phyloP scores from a whole-genome alignment of 1,140 invertebrate genomes.

The Pogonomyrmex barbatus region DNA sequence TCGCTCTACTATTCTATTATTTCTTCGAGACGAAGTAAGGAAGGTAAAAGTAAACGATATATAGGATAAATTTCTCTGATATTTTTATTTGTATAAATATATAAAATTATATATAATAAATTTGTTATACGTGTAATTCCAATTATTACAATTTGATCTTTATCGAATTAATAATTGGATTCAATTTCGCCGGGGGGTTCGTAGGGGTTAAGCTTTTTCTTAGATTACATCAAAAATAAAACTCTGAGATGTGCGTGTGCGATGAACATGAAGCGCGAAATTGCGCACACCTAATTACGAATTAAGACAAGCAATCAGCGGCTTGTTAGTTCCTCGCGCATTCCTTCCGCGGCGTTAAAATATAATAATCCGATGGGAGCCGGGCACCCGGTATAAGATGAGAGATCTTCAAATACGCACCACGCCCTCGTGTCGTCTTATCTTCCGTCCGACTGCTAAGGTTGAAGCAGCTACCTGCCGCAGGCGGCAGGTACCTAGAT shows the following conservation, averaged over 20 bases:
- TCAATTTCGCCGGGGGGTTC: background rate
- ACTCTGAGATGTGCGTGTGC: background rate
- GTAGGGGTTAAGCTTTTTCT: background rate
- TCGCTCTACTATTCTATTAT: background rate
- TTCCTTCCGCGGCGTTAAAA: background rate
- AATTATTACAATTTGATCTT: background rate
- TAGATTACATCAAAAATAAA: background rate
- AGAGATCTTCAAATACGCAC: slow-evolving; percentile 53
- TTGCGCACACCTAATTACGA: slow-evolving; percentile 19
- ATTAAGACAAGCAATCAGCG: background rate
- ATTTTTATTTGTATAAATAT: background rate
- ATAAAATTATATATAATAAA: background rate
- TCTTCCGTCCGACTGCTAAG: slow-evolving; percentile 24
- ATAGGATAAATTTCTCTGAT: background rate
- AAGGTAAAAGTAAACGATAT: too few relatives aligned
- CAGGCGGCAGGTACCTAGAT: slow-evolving; percentile 50
- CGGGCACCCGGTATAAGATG: background rate
- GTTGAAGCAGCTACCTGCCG: slow-evolving; percentile 45
- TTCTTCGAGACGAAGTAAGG: background rate
- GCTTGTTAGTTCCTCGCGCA: background rate
- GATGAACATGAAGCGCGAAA: background rate
- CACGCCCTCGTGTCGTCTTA: slow-evolving; percentile 57
- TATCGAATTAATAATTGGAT: background rate
- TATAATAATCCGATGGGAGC: background rate
- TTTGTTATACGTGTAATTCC: background rate